Percentiles rank a stretch among this genome's conserved stretches.
These are phyloP conservation scores for Turdus rufiventris DNA, from an alignment of 2,113 vertebrate genomes.

Conservation along the genomic window DNA sequence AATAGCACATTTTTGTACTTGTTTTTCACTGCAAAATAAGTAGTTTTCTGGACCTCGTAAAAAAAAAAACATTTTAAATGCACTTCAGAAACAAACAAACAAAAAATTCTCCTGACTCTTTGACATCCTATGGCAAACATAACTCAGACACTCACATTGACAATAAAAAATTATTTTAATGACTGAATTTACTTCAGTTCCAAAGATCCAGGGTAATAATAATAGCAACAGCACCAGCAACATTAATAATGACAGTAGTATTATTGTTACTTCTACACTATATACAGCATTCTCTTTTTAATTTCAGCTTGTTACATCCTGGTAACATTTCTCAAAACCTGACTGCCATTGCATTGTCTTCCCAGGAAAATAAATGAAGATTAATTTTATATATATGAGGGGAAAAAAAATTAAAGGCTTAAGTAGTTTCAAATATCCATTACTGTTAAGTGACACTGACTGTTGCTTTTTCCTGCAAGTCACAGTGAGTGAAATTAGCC, in stretches of 20 bases:
- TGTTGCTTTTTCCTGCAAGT: not conserved
- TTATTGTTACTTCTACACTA: not conserved
- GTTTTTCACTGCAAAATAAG: not conserved
- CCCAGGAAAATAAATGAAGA: not conserved
- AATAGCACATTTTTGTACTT: not conserved
- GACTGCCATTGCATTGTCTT: not conserved
- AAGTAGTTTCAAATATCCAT: not conserved
- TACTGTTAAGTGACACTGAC: not conserved
- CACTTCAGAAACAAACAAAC: not conserved
- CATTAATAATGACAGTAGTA: not conserved
- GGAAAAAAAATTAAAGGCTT: not conserved
- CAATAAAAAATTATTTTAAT: not conserved
- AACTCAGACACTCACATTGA: not conserved
- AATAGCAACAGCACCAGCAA: not conserved
- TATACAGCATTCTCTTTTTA: not conserved
- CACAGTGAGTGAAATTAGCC: not conserved
- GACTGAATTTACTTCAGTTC: not conserved
- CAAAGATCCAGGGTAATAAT: not conserved
- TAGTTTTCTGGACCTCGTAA: not conserved
- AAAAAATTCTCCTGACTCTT: not conserved
- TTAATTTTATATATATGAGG: not conserved
- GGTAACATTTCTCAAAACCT: not conserved
- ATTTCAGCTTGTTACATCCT: not conserved
- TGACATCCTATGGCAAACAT: not conserved
- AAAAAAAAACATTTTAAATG: not conserved